These are phyloP conservation scores for Brachypalpus laphriformis DNA, from an alignment of 2,888 invertebrate genomes.

Conservation along the genomic window DNA sequence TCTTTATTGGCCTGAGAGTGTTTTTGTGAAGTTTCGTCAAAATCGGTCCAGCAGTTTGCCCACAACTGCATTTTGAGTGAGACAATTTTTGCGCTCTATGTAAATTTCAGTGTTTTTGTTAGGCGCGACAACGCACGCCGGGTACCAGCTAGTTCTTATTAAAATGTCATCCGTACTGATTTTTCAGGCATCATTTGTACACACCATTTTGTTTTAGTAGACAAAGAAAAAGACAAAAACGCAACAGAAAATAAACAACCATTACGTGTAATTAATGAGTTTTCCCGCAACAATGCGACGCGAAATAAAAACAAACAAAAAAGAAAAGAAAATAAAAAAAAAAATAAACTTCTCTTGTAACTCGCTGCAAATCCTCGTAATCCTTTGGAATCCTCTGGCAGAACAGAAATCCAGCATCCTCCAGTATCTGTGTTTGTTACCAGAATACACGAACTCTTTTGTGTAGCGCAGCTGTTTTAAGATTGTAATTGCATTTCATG, in stretches of 20 bases:
- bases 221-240: neutral
- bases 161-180: constrained; percentile 32
- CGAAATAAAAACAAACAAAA: constrained; percentile 42
- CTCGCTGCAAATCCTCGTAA: constrained; percentile 61
- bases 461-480: constrained; percentile 70
- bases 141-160: constrained; percentile 30
- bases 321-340: constrained; percentile 28
- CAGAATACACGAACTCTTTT: constrained; percentile 32
- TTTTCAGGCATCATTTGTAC: constrained; percentile 31
- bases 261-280: constrained; percentile 67
- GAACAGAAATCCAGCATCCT: constrained; percentile 43
- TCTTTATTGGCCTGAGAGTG: no score
- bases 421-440: constrained; percentile 11
- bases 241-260: constrained; percentile 38
- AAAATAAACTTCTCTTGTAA: constrained; percentile 51
- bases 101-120: no score
- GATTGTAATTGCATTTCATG: constrained; percentile 72
- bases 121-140: no score
- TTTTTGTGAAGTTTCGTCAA: no score
- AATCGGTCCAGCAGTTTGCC: no score
- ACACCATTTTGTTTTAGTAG: neutral
- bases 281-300: constrained; percentile 60
- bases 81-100: no score
- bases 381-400: constrained; percentile 58
- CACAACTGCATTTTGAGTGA: no score